These are phyloP conservation scores for Hesperophylax magnus DNA, from an alignment of 1,140 invertebrate species.

Conservation along the genomic window DNA sequence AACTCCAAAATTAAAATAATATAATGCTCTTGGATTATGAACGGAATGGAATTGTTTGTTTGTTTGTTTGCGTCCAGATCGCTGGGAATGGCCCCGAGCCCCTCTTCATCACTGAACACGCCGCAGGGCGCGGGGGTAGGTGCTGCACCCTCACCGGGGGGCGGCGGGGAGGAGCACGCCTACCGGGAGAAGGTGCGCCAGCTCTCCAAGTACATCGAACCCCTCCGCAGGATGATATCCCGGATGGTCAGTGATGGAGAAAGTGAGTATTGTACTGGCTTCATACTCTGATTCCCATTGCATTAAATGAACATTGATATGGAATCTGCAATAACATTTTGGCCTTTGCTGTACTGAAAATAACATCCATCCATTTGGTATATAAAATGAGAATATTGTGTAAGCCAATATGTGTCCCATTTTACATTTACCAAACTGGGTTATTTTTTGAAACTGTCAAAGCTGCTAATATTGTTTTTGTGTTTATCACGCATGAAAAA, in stretches of 20 bases:
- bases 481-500: too few relatives aligned
- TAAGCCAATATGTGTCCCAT: too few relatives aligned
- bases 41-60: too few relatives aligned
- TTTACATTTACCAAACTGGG: too few relatives aligned
- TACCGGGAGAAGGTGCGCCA: conserved; percentile 94
- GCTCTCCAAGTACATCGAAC: conserved; percentile 94
- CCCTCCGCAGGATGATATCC: conserved; percentile 88
- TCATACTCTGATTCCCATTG: neutral
- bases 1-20: too few relatives aligned
- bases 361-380: too few relatives aligned
- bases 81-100: conserved; percentile 82
- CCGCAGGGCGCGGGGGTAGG: conserved; percentile 78
- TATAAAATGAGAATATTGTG: too few relatives aligned
- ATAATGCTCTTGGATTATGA: too few relatives aligned
- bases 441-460: too few relatives aligned
- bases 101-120: conserved; percentile 85
- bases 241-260: conserved; percentile 88
- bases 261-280: conserved; percentile 65
- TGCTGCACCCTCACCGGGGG: conserved; percentile 79
- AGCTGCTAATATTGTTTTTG: neutral
- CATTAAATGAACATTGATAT: too few relatives aligned
- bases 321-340: too few relatives aligned
- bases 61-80: conserved; percentile 34
- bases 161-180: conserved; percentile 82
- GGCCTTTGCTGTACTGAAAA: too few relatives aligned